Percentiles rank a stretch among this genome's conserved stretches.
phyloP scores from a whole-genome alignment of 2,888 invertebrate genomes.

The Sipha maydis region DNA sequence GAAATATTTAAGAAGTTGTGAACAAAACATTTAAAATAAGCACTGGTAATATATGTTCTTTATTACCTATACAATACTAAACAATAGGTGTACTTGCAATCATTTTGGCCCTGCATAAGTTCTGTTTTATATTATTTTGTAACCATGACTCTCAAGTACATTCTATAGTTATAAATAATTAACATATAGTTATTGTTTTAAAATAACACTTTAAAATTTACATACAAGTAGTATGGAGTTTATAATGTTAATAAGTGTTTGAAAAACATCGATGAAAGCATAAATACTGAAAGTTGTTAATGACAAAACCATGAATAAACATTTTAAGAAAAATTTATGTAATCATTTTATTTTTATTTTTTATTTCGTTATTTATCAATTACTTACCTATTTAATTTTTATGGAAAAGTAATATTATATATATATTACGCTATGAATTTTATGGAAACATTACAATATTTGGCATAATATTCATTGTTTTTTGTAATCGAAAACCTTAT shows the following conservation, averaged over 20 bases:
- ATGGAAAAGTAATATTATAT: neutral
- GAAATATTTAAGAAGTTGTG: no score
- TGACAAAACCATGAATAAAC: slow-evolving; percentile 22
- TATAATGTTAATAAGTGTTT: slow-evolving; percentile 13
- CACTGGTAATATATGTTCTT: neutral
- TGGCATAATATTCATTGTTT: neutral
- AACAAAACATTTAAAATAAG: neutral
- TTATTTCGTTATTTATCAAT: neutral
- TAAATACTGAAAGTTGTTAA: slow-evolving; percentile 4
- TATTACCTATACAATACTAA: neutral
- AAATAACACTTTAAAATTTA: slow-evolving; percentile 23
- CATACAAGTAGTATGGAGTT: neutral
- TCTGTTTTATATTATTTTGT: slow-evolving; percentile 11
- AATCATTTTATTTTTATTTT: neutral
- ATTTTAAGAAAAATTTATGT: neutral
- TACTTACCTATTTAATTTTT: neutral
- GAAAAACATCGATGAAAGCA: neutral
- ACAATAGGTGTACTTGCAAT: slow-evolving; percentile 13
- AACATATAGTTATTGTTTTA: neutral
- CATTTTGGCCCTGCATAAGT: neutral
- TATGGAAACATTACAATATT: slow-evolving; percentile 8
- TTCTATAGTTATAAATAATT: slow-evolving; percentile 26
- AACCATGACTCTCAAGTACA: neutral
- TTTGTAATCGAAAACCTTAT: neutral
- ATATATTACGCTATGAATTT: neutral